Percentiles rank a stretch among this genome's conserved stretches.
Evolutionary conservation across 64 coral and sea anemone genomes (phyloP).

Genomic region (Stichodactyla mertensii): DNA sequence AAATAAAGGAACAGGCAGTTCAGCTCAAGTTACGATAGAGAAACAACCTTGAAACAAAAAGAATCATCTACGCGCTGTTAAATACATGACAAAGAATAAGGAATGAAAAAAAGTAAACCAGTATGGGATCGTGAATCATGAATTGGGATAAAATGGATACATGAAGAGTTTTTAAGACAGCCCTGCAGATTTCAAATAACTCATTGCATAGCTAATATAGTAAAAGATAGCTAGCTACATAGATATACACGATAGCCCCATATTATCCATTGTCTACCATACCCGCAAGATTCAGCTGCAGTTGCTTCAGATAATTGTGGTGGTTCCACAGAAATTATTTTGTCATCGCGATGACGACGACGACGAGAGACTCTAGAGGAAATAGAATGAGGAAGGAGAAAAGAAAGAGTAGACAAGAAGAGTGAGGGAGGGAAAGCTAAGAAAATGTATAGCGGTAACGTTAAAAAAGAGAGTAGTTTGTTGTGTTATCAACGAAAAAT

Average conservation of each 20-base stretch:
- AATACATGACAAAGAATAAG: too few relatives aligned
- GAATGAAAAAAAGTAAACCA: too few relatives aligned
- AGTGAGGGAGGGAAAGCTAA: not conserved
- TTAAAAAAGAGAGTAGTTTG: not conserved
- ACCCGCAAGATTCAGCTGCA: slow-evolving; percentile 50
- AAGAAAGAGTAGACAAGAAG: slow-evolving; percentile 1
- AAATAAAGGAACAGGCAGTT: too few relatives aligned
- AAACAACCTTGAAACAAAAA: too few relatives aligned
- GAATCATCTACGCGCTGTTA: too few relatives aligned
- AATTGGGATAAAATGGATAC: too few relatives aligned
- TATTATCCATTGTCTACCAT: not conserved
- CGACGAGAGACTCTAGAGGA: slow-evolving; percentile 1
- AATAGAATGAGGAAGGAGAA: slow-evolving; percentile 4
- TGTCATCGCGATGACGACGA: slow-evolving; percentile 43
- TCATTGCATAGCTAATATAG: not conserved
- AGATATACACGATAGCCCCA: not conserved
- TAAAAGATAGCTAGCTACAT: not conserved
- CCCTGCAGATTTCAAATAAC: not conserved
- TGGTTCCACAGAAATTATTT: slow-evolving; percentile 57
- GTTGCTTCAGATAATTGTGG: slow-evolving; percentile 31
- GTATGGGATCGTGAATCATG: too few relatives aligned
- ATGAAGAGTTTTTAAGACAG: too few relatives aligned
- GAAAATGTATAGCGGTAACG: not conserved
- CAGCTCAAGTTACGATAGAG: too few relatives aligned
- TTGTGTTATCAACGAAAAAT: not conserved